Evolutionary conservation across 1,140 invertebrate species (phyloP), one percentile per base, ranked within the genome.

Genomic region (Alviniconcha marisindica): DNA sequence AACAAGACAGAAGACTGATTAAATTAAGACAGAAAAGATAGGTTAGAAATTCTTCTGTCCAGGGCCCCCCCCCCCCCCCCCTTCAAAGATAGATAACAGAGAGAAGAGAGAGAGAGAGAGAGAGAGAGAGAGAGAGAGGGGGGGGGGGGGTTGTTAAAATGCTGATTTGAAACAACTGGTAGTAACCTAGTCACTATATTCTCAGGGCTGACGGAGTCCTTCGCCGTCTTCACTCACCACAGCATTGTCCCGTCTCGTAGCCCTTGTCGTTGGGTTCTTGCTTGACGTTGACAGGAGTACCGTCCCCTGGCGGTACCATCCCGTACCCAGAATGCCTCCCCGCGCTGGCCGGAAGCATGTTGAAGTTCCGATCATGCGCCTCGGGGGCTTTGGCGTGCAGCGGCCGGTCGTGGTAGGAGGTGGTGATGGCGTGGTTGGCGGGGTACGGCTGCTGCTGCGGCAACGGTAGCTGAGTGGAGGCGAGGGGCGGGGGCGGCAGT

Each of bases 301-400:
- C 78, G 12, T 69, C 60, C 51, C 54, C 77, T 12, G 82, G 74
- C 18, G 87, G 81, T 21, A 77, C 74, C 36, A 82, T 81, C 77
- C 76, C 74, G 71, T 88, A 88, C 44, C 85, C 84, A 74, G 83
- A 80, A 83, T 85, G 85, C 83, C 87, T 77, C 83, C 87, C 73
- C 2, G 78, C 33, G 78, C 38, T 40, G 21, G 38, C 38, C 56
- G 78, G 78, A 80, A 80, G 56, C 78, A 80, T 80, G 60, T 80
- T 80, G 60, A 80, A 80, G 78, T 80, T 80, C 78, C 78, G 56
- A 60, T 80, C 78, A 80, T 80, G 78, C 60, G 78, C 78, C 4
- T 80, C 78, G 18, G 78, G 78, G 31, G 38, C 51, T 2, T n/a
- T 5, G 42, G 73, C 24, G 15, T 21, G 56, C 66, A 71, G 31